Conservation (phyloP, 1,140 invertebrate species). For the Heliconius nattereri region DNA sequence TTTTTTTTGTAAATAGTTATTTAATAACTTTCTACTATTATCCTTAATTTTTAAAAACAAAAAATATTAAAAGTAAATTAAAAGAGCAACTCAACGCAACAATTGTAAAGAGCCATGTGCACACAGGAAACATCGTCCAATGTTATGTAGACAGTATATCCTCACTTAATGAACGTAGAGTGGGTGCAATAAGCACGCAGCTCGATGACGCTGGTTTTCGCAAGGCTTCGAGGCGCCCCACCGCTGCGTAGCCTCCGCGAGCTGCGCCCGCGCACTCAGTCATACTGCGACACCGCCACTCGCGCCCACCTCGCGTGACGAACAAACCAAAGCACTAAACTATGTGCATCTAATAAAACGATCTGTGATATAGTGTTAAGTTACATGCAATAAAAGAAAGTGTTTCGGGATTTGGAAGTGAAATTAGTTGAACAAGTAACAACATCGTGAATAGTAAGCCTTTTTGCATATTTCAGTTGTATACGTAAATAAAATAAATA, state of each 20-base stretch:
- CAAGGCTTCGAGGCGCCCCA: slow-evolving; percentile 73
- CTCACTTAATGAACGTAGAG: slow-evolving; percentile 43
- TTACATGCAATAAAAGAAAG: slow-evolving; percentile 51
- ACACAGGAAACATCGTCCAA: slow-evolving; percentile 43
- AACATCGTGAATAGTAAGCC: slow-evolving; percentile 14
- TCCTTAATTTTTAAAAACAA: background rate
- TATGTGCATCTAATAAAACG: slow-evolving; percentile 68
- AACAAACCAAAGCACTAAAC: slow-evolving; percentile 44
- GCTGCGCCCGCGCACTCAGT: slow-evolving; percentile 37
- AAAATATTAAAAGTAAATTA: background rate
- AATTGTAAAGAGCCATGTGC: background rate
- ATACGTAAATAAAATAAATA: background rate
- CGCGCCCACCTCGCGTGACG: slow-evolving; percentile 50
- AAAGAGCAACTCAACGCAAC: background rate
- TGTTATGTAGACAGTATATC: slow-evolving; percentile 45
- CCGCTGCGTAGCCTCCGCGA: slow-evolving; percentile 46
- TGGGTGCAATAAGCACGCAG: slow-evolving; percentile 45
- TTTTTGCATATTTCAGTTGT: slow-evolving; percentile 24
- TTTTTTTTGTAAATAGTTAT: background rate
- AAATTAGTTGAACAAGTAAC: slow-evolving; percentile 25
- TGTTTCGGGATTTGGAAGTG: slow-evolving; percentile 35
- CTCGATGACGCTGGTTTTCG: slow-evolving; percentile 58
- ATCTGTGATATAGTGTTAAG: slow-evolving; percentile 78
- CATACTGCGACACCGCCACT: slow-evolving; percentile 52
- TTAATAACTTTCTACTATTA: background rate